These are phyloP conservation scores for Drosophila teissieri DNA, from an alignment of 1,140 invertebrate genomes.

Conservation along the genomic window DNA sequence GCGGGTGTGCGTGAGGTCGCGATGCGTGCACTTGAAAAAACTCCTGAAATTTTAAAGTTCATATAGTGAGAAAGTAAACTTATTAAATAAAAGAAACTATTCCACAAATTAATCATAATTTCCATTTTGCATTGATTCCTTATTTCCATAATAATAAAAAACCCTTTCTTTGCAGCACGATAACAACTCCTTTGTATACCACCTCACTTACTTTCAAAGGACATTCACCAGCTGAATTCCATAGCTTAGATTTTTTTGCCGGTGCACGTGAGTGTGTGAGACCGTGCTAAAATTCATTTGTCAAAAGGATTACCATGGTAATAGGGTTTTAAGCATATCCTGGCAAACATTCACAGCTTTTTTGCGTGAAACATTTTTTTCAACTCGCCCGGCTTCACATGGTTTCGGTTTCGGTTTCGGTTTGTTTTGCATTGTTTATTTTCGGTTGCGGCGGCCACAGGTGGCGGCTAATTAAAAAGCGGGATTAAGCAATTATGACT, in stretches of 20 bases:
- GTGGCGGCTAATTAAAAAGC: conserved; percentile 72
- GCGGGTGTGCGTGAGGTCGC: conserved; percentile 24
- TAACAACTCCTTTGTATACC: too few relatives aligned
- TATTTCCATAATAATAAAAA: too few relatives aligned
- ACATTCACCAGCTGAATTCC: too few relatives aligned
- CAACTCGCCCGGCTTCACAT: conserved; percentile 13
- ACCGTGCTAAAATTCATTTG: conserved; percentile 81
- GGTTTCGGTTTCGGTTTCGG: conserved; percentile 24
- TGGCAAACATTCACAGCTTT: conserved; percentile 67
- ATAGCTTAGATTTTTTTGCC: not conserved
- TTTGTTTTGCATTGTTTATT: conserved; percentile 28
- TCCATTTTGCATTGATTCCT: too few relatives aligned
- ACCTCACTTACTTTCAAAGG: not conserved
- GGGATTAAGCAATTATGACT: conserved; percentile 78
- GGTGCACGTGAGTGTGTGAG: conserved; percentile 30
- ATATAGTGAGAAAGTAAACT: not conserved
- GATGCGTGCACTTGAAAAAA: conserved; percentile 17
- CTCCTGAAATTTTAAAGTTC: not conserved
- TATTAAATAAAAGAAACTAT: too few relatives aligned
- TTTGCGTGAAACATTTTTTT: conserved; percentile 39
- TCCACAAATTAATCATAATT: too few relatives aligned
- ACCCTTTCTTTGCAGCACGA: too few relatives aligned
- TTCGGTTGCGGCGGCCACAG: conserved; percentile 43
- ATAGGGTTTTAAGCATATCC: conserved; percentile 79
- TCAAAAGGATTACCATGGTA: conserved; percentile 83